These are phyloP conservation scores for Aphrocallistes beatrix DNA, from an alignment of 37 sponge, comb jelly and placozoan species.

Conservation along the genomic window DNA sequence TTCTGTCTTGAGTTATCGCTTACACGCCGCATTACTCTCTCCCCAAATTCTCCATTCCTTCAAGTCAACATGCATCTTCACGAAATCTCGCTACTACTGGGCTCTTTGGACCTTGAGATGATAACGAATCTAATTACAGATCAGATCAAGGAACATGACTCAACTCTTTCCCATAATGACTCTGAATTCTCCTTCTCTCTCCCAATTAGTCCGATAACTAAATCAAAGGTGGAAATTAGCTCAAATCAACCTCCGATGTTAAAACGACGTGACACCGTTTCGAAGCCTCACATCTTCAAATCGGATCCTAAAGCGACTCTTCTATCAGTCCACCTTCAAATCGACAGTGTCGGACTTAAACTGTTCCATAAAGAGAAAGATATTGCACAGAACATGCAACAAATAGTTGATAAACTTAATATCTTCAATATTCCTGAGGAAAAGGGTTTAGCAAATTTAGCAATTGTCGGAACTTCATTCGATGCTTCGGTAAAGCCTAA, in stretches of 20 bases:
- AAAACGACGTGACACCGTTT: neutral
- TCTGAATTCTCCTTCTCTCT: neutral
- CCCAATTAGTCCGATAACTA: neutral
- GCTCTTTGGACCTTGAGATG: conserved; percentile 14
- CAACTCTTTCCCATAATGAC: neutral
- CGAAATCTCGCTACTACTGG: neutral
- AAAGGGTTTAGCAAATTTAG: neutral
- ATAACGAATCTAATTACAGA: neutral
- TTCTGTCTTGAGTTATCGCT: neutral
- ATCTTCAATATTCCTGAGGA: neutral
- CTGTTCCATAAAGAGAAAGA: neutral
- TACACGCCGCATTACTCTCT: neutral
- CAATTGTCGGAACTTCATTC: neutral
- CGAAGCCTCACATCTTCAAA: neutral
- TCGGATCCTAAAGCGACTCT: neutral
- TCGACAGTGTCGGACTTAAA: neutral
- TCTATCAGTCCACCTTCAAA: neutral
- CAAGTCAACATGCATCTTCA: neutral
- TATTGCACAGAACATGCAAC: neutral
- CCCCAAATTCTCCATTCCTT: neutral
- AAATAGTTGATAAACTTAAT: neutral
- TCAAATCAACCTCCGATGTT: neutral
- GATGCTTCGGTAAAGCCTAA: neutral
- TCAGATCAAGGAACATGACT: neutral
- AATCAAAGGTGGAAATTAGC: neutral